Percentiles rank a stretch among this genome's conserved stretches.
Evolutionary conservation across 1,140 invertebrate species (phyloP).

Genomic region (Eriocheir sinensis): DNA sequence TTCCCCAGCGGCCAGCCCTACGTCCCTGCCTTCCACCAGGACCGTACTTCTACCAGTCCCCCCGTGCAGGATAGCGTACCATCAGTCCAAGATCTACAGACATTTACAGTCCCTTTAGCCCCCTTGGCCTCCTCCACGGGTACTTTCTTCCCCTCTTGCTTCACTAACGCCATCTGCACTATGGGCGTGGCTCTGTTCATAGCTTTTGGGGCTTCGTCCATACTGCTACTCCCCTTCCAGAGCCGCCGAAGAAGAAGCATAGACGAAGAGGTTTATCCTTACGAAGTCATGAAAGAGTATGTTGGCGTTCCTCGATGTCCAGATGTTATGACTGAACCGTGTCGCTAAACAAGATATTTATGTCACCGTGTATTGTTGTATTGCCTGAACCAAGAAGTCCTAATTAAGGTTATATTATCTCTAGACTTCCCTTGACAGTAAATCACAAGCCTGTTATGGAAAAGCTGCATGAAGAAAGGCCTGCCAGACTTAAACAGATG

Average conservation of each 20-base stretch:
- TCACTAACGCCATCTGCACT: neutral
- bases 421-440: too few relatives aligned
- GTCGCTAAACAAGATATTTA: too few relatives aligned
- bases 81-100: too few relatives aligned
- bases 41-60: neutral
- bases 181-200: neutral
- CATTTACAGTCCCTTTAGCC: neutral
- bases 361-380: too few relatives aligned
- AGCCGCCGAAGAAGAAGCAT: slow-evolving; percentile 27
- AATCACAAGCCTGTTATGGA: too few relatives aligned
- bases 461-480: too few relatives aligned
- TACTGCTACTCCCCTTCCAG: neutral
- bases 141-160: neutral
- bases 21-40: neutral
- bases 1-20: neutral
- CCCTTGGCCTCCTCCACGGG: neutral
- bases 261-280: neutral
- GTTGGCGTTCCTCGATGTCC: too few relatives aligned
- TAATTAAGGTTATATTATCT: too few relatives aligned
- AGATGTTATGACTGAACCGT: too few relatives aligned
- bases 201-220: neutral
- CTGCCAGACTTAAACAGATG: too few relatives aligned
- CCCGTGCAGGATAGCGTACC: neutral
- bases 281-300: neutral
- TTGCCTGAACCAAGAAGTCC: too few relatives aligned